Percentiles rank a stretch among this genome's conserved stretches.
Conservation (phyloP, 2,888 invertebrate species). For the Mesorhabditis sp. region DNA sequence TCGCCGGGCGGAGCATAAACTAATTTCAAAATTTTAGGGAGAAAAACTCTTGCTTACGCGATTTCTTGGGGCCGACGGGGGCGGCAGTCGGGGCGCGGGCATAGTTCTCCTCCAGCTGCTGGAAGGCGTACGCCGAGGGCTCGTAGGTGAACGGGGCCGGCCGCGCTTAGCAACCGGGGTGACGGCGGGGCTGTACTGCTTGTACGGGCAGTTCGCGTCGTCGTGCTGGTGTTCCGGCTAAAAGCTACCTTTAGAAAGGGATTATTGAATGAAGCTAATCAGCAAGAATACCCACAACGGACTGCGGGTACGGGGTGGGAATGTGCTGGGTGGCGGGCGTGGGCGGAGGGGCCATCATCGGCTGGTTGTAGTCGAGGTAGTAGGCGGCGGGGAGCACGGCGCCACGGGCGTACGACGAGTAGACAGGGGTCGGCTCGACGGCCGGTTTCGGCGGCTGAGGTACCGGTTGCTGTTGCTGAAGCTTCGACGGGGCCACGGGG, state of each 20-base stretch:
- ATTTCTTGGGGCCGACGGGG: neutral
- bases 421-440: neutral
- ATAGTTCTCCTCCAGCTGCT: neutral
- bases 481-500: no score
- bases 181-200: neutral
- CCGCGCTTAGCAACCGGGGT: neutral
- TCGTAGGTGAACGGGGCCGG: neutral
- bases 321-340: neutral
- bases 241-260: neutral
- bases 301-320: no score
- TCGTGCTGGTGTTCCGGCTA: neutral
- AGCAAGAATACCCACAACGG: no score
- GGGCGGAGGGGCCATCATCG: neutral
- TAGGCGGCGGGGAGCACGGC: conserved; percentile 1
- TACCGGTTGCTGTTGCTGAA: no score
- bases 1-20: neutral
- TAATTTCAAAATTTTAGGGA: neutral
- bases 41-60: neutral
- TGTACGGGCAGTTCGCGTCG: neutral
- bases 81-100: conserved; percentile 1
- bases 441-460: no score
- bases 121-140: neutral
- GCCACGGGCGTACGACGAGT: conserved; percentile 3
- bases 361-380: neutral
- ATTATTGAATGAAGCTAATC: no score